Base-by-base conservation (phyloP, 2,797 vertebrate genomes). In the Odontamblyopus rebecca region DNA sequence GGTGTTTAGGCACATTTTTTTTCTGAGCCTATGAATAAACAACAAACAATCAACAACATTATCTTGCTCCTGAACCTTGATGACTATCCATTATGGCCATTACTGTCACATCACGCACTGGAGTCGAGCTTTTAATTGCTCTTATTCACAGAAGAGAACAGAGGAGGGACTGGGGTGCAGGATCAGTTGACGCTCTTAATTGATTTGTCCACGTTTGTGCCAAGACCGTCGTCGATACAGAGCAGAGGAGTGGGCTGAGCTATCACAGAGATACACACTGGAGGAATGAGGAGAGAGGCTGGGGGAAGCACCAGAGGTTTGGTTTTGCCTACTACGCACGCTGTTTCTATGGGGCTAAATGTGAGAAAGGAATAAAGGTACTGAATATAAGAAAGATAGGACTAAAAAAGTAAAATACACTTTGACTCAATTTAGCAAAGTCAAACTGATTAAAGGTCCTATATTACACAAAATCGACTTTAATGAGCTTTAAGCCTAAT, bases 21-120 rank as follows among this genome's bases (percentile, higher is more conserved):
- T 62, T 38, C 79, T 32, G 64, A 63, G 85, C 87, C 86, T 91
- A 88, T 90, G 88, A 90, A 91, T 90, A 91, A 90, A 90, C 87
- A 89, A 89, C 83, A 89, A 90, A 92, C 89, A 91, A 92, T 90
- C 90, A 92, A 86, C 82, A 88, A 88, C 89, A 92, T 88, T 89
- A 92, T 92, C 89, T 90, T 84, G 79, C 69, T 70, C 79, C 72
- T 91, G 86, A 91, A 90, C 88, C 87, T 88, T 90, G 91, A 89
- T 86, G 79, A 82, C 85, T 26, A 90, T 90, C 89, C 80, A 90
- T 91, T 90, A 91, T 76, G 83, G 87, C 80, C 87, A 89, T 92
- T 91, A 90, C 89, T 88, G 89, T 92, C 89, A 90, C 76, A 89
- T 90, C 73, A 79, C 81, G 87, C 79, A 86, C 86, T 85, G 82